Evolutionary conservation across 2,113 vertebrate genomes (phyloP), one percentile per base, ranked within the genome.

Genomic region (Canis aureus): DNA sequence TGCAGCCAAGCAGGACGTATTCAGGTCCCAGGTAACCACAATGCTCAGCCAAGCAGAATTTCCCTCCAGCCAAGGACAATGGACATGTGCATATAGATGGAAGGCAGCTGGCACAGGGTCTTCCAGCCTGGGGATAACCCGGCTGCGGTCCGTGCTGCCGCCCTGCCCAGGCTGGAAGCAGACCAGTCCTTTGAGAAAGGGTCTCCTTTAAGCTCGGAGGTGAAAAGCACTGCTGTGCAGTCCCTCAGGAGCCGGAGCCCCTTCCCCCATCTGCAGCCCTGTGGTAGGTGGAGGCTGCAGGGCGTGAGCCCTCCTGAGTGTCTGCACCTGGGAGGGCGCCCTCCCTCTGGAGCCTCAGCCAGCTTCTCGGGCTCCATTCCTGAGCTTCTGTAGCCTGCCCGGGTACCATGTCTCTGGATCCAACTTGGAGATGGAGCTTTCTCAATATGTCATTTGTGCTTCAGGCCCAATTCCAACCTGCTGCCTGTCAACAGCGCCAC

Each of bases 221-320:
- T 10, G 15, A 23, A 22, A 17, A 22, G 27, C 1, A 15, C 22
- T 0, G 8, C 59, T 8, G 1, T 17, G 57, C 6, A 4, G 38
- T 20, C 29, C 43, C 12, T 20, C 4, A 0, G n/a, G 16, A 94
- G 23, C 11, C 17, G 38, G 49, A 69, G 38, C 59, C 62, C n/a
- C 0, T 10, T 9, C 8, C 0, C 0, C 32, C 5, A 8, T n/a
- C 49, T 0, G 3, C 3, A 11, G 66, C 67, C 17, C 19, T 22
- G 25, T 76, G 8, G 0, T 4, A 4, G 4, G 7, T 4, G 5
- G 23, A 12, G 23, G 59, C 15, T 25, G 3, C 12, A 15, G n/a
- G 3, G 4, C 38, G 9, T 1, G 7, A 2, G 11, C 8, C 60
- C 11, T 19, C 49, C 13, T 7, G 57, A 20, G 43, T 1, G 8